Evolutionary conservation across 2,797 vertebrate species (phyloP).

Genomic region (Spatula clypeata): DNA sequence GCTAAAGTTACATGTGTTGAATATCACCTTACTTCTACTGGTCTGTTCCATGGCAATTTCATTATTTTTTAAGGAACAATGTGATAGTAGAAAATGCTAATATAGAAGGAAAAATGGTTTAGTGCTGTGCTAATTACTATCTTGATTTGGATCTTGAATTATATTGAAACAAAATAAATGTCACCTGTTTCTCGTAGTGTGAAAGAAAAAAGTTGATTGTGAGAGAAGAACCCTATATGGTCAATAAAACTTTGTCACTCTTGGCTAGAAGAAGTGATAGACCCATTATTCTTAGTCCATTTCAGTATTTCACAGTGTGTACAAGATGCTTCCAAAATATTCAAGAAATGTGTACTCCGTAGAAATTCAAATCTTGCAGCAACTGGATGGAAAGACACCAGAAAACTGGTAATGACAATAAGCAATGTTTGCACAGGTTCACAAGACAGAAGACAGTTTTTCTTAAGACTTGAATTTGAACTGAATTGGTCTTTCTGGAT

Average conservation of each 20-base stretch:
- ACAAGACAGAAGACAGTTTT: background rate
- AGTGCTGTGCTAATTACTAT: background rate
- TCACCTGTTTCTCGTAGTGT: background rate
- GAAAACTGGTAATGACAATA: background rate
- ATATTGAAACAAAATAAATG: background rate
- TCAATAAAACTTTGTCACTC: background rate
- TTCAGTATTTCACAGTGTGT: background rate
- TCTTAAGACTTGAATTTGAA: background rate
- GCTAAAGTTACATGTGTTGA: background rate
- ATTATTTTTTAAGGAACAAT: background rate
- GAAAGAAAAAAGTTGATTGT: background rate
- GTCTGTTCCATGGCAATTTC: background rate
- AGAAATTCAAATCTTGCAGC: background rate
- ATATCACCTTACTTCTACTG: background rate
- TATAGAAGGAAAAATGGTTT: background rate
- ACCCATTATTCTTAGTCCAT: background rate
- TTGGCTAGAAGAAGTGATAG: background rate
- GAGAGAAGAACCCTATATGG: background rate
- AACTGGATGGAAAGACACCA: background rate
- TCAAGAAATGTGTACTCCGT: background rate
- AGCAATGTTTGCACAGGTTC: background rate
- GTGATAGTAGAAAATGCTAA: background rate
- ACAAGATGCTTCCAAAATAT: background rate
- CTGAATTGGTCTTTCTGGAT: background rate
- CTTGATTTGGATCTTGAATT: background rate